Conservation (phyloP, 2,113 vertebrate species). For the Empidonax traillii region DNA sequence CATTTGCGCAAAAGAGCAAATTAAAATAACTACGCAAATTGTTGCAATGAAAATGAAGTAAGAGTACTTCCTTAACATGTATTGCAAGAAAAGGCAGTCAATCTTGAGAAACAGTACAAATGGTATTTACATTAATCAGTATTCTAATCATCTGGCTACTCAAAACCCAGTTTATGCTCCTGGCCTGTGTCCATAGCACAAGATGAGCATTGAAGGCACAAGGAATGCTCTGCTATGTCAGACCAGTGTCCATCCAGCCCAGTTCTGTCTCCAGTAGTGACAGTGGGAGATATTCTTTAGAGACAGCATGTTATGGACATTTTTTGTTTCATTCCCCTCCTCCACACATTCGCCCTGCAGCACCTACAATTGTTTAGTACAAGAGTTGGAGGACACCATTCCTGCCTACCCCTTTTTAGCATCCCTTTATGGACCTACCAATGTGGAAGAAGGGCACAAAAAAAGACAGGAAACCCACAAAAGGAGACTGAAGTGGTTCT, state of each 20-base stretch:
- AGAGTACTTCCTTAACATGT: not conserved
- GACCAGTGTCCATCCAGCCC: not conserved
- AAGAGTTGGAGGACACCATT: not conserved
- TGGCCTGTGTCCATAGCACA: not conserved
- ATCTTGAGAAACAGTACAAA: not conserved
- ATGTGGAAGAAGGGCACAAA: not conserved
- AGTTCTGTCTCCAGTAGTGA: not conserved
- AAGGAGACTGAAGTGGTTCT: not conserved
- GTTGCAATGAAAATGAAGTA: not conserved
- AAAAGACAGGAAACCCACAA: not conserved
- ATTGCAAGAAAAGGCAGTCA: not conserved
- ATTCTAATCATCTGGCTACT: not conserved
- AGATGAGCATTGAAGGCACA: not conserved
- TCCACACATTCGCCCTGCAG: not conserved
- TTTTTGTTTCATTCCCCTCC: not conserved
- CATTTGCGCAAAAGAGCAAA: not conserved
- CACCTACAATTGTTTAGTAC: not conserved
- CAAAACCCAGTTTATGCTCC: not conserved
- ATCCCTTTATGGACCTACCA: not conserved
- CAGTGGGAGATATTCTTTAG: not conserved
- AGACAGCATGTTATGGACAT: not conserved
- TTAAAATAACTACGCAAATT: not conserved
- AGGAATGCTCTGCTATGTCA: not conserved
- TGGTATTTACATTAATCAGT: not conserved
- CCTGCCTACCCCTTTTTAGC: not conserved